Percentiles rank a stretch among this genome's conserved stretches.
Conservation (phyloP, 1,140 invertebrate species). For the Drosophila sturtevanti region DNA sequence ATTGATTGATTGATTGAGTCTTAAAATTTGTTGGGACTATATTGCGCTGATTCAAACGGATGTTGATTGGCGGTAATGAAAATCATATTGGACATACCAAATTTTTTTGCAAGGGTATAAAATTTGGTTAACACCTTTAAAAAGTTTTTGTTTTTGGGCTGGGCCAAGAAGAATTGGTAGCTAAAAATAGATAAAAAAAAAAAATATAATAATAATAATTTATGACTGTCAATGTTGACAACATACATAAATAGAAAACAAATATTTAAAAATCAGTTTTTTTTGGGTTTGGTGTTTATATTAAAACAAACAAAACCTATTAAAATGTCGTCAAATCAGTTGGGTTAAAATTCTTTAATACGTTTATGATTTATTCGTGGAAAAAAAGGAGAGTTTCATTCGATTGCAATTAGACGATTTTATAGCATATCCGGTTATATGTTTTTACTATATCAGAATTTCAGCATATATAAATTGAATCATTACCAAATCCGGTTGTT, state of each 20-base stretch:
- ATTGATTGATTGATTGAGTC: too few relatives aligned
- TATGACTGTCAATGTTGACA: constrained; percentile 1
- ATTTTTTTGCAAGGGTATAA: not conserved
- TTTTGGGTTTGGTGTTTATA: constrained; percentile 43
- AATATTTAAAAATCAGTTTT: constrained; percentile 33
- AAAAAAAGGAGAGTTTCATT: not conserved
- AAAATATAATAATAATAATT: constrained; percentile 34
- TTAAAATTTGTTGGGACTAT: too few relatives aligned
- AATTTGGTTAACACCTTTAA: not conserved
- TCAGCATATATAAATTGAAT: not conserved
- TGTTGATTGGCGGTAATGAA: too few relatives aligned
- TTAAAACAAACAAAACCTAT: constrained; percentile 1
- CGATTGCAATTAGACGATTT: not conserved
- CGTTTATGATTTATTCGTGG: not conserved
- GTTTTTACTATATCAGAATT: not conserved
- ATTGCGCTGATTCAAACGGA: too few relatives aligned
- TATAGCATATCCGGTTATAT: not conserved
- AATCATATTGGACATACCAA: not conserved
- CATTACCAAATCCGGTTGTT: not conserved
- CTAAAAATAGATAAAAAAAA: constrained; percentile 55
- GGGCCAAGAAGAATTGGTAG: constrained; percentile 23
- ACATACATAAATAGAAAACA: constrained; percentile 7
- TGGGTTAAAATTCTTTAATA: not conserved
- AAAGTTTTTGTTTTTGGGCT: constrained; percentile 14
- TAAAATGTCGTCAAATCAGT: constrained; percentile 4